Percentiles rank a stretch among this genome's conserved stretches.
These are phyloP conservation scores for Sesamia inferens DNA, from an alignment of 2,888 invertebrate species.

Conservation along the genomic window DNA sequence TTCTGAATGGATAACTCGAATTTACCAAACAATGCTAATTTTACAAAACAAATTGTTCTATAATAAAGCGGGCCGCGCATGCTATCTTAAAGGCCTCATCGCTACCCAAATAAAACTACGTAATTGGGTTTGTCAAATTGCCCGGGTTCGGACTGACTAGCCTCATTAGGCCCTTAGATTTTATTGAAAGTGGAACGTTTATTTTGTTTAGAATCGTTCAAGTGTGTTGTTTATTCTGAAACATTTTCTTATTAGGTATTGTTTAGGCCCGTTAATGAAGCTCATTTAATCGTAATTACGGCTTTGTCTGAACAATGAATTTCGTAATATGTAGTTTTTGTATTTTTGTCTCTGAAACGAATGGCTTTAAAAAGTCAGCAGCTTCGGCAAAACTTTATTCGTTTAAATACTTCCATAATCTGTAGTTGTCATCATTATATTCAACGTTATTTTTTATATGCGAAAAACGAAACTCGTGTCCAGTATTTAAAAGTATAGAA, in stretches of 20 bases:
- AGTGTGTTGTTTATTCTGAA: conserved; percentile 62
- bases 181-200: conserved; percentile 68
- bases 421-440: background rate
- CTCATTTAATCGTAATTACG: conserved; percentile 61
- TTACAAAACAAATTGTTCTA: conserved; percentile 51
- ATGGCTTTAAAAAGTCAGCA: conserved; percentile 3
- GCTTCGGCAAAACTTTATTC: background rate
- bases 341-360: conserved; percentile 25
- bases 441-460: too few species aligned
- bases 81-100: conserved; percentile 62
- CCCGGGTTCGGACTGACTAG: conserved; percentile 67
- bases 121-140: conserved; percentile 77
- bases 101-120: conserved; percentile 73
- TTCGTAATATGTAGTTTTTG: conserved; percentile 42
- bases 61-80: conserved; percentile 43
- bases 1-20: conserved; percentile 2
- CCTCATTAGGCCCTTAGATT: conserved; percentile 72
- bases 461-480: too few species aligned
- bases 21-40: conserved; percentile 48
- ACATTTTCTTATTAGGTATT: conserved; percentile 62
- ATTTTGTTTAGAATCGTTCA: conserved; percentile 64
- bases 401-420: background rate
- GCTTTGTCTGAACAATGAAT: conserved; percentile 41
- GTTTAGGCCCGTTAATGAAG: conserved; percentile 55
- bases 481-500: too few species aligned